These are phyloP conservation scores for Hippocampus abdominalis DNA, from an alignment of 2,113 vertebrate genomes.

Conservation along the genomic window DNA sequence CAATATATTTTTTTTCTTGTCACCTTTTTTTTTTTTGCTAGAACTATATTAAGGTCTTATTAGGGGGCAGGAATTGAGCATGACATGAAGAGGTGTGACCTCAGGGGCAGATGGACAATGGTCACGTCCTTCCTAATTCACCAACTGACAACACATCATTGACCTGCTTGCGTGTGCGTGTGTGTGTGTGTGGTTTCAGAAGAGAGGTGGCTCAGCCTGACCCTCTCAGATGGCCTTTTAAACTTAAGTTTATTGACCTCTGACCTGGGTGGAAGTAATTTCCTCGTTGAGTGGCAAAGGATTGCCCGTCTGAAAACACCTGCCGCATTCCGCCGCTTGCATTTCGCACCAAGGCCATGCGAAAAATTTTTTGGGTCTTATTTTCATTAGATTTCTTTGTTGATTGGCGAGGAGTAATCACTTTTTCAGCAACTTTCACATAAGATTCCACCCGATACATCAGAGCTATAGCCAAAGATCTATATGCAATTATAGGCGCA, in stretches of 20 bases:
- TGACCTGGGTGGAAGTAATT: neutral
- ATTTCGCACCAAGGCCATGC: neutral
- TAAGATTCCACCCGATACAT: too few species aligned
- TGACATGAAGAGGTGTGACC: slow-evolving; percentile 35
- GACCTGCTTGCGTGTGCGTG: neutral
- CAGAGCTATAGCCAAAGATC: too few species aligned
- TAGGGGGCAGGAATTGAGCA: slow-evolving; percentile 47
- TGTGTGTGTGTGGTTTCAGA: neutral
- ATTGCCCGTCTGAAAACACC: neutral
- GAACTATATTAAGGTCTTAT: slow-evolving; percentile 3
- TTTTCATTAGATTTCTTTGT: too few species aligned
- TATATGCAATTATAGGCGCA: too few species aligned
- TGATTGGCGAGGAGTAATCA: too few species aligned
- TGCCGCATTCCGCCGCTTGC: neutral
- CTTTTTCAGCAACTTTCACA: too few species aligned
- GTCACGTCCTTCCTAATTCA: slow-evolving; percentile 57
- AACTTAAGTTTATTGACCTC: slow-evolving; percentile 11
- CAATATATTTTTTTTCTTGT: too few species aligned
- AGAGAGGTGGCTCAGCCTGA: neutral
- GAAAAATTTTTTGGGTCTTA: too few species aligned
- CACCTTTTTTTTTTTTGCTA: neutral
- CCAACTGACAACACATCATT: slow-evolving; percentile 28
- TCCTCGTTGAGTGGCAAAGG: neutral
- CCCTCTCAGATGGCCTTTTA: slow-evolving; percentile 2
- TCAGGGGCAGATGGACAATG: slow-evolving; percentile 53